Evolutionary conservation across 2,113 vertebrate genomes (phyloP).

Genomic region (Heliornis fulica): DNA sequence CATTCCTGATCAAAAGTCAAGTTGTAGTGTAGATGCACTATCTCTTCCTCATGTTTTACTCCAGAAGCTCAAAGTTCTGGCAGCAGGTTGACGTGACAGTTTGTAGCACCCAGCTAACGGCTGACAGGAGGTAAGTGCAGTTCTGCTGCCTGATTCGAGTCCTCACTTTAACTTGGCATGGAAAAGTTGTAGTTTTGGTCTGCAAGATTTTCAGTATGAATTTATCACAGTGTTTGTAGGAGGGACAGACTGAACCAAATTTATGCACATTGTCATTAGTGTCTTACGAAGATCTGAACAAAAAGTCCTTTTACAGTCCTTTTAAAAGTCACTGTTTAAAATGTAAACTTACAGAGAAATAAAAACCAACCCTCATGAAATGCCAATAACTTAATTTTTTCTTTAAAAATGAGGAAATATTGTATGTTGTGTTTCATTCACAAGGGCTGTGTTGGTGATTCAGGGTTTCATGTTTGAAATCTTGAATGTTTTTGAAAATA

Average conservation of each 20-base stretch:
- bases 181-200: not conserved
- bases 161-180: not conserved
- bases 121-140: not conserved
- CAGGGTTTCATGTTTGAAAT: too few relatives aligned
- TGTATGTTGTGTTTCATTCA: not conserved
- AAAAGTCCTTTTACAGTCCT: not conserved
- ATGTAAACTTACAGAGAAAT: rapidly evolving
- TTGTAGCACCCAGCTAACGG: not conserved
- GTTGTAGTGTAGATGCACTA: not conserved
- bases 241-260: not conserved
- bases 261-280: not conserved
- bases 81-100: not conserved
- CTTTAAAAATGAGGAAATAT: not conserved
- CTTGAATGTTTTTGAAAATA: too few relatives aligned
- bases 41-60: not conserved
- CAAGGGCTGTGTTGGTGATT: not conserved
- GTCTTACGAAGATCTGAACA: not conserved
- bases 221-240: not conserved
- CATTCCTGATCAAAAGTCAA: not conserved
- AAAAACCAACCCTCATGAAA: not conserved
- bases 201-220: not conserved
- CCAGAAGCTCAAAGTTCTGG: not conserved
- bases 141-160: not conserved
- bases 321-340: not conserved
- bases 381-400: not conserved